Evolutionary conservation across 2,888 invertebrate genomes (phyloP).

Genomic region (Agelastica alni): DNA sequence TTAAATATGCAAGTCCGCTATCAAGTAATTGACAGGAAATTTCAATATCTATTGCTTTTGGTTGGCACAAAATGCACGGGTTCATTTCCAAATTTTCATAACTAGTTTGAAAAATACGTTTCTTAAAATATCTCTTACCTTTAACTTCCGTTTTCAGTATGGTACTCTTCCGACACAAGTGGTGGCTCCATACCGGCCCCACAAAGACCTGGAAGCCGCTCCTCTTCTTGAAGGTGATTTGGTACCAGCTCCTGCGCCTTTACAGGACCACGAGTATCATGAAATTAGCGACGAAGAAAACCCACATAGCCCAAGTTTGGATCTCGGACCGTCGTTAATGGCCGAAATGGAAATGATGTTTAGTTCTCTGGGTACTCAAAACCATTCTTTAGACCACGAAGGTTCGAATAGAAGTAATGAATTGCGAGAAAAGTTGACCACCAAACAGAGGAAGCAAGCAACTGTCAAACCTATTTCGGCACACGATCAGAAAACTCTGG

Average conservation of each 20-base stretch:
- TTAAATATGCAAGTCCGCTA: too few species aligned
- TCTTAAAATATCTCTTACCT: too few species aligned
- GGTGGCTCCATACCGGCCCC: conserved; percentile 86
- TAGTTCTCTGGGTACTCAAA: conserved; percentile 60
- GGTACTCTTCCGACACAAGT: conserved; percentile 85
- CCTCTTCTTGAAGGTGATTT: conserved; percentile 61
- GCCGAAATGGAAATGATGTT: conserved; percentile 92
- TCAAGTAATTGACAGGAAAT: too few species aligned
- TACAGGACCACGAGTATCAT: conserved; percentile 74
- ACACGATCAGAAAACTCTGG: conserved; percentile 87
- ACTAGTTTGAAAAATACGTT: too few species aligned
- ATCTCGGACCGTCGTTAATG: conserved; percentile 86
- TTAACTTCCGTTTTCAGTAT: conserved; percentile 60
- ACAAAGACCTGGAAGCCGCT: conserved; percentile 77
- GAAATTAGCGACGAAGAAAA: conserved; percentile 82
- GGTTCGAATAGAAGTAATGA: conserved; percentile 65
- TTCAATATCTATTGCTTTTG: too few species aligned
- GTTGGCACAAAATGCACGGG: too few species aligned
- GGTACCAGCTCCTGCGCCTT: conserved; percentile 53
- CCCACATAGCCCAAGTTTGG: conserved; percentile 62
- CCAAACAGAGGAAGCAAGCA: conserved; percentile 56
- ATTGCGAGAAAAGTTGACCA: conserved; percentile 60
- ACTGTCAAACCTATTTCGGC: conserved; percentile 91
- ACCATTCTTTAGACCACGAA: conserved; percentile 49
- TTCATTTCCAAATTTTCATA: too few species aligned